These are phyloP conservation scores for Meriones psammophilus DNA, from an alignment of 2,797 vertebrate species.

Conservation along the genomic window DNA sequence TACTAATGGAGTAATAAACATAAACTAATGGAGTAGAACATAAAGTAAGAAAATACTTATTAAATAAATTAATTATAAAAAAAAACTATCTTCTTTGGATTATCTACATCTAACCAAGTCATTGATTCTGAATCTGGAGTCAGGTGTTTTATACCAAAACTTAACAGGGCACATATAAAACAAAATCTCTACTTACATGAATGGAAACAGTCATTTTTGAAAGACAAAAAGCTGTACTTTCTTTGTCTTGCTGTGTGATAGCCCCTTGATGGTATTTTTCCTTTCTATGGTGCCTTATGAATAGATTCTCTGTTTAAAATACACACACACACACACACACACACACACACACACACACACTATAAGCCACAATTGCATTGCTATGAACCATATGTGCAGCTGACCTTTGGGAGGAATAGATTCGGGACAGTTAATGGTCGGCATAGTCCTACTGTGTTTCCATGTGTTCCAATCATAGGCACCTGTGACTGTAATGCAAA, in stretches of 20 bases:
- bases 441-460: constrained; percentile 85
- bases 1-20: constrained; percentile 73
- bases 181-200: constrained; percentile 85
- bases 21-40: constrained; percentile 78
- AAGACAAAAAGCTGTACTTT: constrained; percentile 85
- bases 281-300: constrained; percentile 87
- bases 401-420: constrained; percentile 88
- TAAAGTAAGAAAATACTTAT: constrained; percentile 16
- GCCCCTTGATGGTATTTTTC: constrained; percentile 86
- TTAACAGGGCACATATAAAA: constrained; percentile 73
- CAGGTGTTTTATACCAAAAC: constrained; percentile 81
- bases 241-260: constrained; percentile 86
- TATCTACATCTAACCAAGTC: constrained; percentile 74
- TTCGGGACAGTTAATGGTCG: constrained; percentile 89
- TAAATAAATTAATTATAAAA: constrained; percentile 62
- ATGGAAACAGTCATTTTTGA: constrained; percentile 87
- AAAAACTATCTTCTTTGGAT: constrained; percentile 84
- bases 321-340: constrained; percentile 79
- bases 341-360: constrained; percentile 72
- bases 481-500: constrained; percentile 88
- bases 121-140: constrained; percentile 81
- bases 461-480: constrained; percentile 84
- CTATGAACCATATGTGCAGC: constrained; percentile 88
- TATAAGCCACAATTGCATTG: constrained; percentile 86
- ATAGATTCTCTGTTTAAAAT: constrained; percentile 85